Evolutionary conservation across 2,888 invertebrate species (phyloP).

Genomic region (Hypsopygia costalis): DNA sequence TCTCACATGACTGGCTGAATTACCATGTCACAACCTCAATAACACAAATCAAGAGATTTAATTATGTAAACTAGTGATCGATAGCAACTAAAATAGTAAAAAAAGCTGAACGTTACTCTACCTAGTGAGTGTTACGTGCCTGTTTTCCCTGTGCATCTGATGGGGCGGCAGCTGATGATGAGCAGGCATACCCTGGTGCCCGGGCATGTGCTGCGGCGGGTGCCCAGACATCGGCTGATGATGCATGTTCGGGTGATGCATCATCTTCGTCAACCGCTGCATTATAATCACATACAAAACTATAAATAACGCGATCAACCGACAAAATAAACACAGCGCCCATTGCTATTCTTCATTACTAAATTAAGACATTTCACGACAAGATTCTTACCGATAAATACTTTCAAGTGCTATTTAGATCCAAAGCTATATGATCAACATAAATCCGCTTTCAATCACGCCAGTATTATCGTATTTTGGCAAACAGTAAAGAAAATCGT

Average conservation of each 20-base stretch:
- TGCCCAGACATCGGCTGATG: conserved; percentile 77
- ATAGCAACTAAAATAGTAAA: conserved; percentile 48
- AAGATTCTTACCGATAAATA: conserved; percentile 53
- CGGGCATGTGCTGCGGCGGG: conserved; percentile 71
- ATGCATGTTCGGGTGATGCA: conserved; percentile 81
- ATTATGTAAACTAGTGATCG: neutral
- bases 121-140: conserved; percentile 78
- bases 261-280: conserved; percentile 65
- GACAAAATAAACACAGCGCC: conserved; percentile 57
- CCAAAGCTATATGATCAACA: conserved; percentile 51
- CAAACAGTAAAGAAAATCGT: conserved; percentile 90
- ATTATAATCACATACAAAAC: conserved; percentile 61
- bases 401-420: conserved; percentile 39
- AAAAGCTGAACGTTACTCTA: conserved; percentile 60
- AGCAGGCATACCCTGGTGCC: conserved; percentile 64
- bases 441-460: conserved; percentile 63
- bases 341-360: conserved; percentile 35
- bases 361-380: conserved; percentile 49
- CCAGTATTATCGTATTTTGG: conserved; percentile 76
- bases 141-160: conserved; percentile 83
- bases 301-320: conserved; percentile 32
- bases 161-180: conserved; percentile 85
- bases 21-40: neutral
- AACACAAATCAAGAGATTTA: too few relatives aligned
- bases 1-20: too few relatives aligned